Base-by-base conservation (phyloP, 2,113 vertebrate species). In the Cranoglanis bouderius region DNA sequence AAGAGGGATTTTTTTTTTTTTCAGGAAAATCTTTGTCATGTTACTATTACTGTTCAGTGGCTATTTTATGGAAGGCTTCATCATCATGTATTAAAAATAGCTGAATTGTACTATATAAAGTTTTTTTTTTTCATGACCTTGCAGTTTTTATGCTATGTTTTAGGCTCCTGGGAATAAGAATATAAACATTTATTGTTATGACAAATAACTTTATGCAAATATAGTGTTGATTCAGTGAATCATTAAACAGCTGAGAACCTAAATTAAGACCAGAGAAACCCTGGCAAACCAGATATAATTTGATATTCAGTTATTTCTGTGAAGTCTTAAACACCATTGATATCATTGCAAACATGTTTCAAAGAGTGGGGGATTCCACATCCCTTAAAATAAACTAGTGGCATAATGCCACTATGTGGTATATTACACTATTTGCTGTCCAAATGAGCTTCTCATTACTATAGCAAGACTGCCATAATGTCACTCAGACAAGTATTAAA, bases 231-330 rank as follows among this genome's bases (percentile, higher is more conserved):
- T 57, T 82, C 53, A 49, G 26, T 38, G 65, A 85, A 85, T 77
- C 35, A 72, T 61, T 43, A 32, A 38, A 38, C 88, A 81, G 85
- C 19, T 63, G 61, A 46, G 70, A 77, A 89, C 74, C 90, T 82
- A 3, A 40, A 67, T 74, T 88, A 46, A 82, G 78, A 43, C 67
- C 74, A 72, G 81, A 82, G 49, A 86, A 59, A 91, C 85, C 77
- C 6, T n/a, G 85, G 88, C 82, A 55, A 16, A 46, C 57, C 43
- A 78, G 55, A 81, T 84, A 93, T 85, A 90, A 89, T 92, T 92
- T 91, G 91, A 93, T 90, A 89, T 92, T 91, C 87, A 90, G 38
- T 87, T 90, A 89, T 90, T 92, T 90, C 87, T 87, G 89, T 85
- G 83, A 88, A 90, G 75, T 67, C 83, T 91, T 90, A 90, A 78